These are phyloP conservation scores for Petromus typicus DNA, from an alignment of 2,113 vertebrate species.

Conservation along the genomic window DNA sequence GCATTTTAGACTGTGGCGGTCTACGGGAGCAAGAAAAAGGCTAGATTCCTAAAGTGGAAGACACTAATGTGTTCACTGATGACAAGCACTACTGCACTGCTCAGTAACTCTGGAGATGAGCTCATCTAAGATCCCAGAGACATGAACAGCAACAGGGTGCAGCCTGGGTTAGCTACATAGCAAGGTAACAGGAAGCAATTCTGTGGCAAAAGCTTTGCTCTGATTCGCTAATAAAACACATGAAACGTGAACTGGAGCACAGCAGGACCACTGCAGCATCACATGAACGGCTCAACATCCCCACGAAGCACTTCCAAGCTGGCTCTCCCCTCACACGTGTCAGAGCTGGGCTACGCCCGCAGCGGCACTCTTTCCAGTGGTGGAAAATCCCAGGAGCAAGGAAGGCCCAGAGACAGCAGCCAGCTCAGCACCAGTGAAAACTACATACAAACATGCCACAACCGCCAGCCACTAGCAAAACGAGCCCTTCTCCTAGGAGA, in stretches of 20 bases:
- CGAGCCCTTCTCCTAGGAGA: not conserved
- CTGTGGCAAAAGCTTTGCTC: slow-evolving; percentile 70
- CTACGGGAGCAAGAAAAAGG: slow-evolving; percentile 82
- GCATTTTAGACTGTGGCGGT: slow-evolving; percentile 94
- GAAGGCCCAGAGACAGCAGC: not conserved
- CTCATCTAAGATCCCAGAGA: not conserved
- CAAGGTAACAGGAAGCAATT: slow-evolving; percentile 35
- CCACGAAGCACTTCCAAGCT: slow-evolving; percentile 21
- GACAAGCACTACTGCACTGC: not conserved
- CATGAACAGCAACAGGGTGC: slow-evolving; percentile 1
- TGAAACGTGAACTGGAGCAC: slow-evolving; percentile 59
- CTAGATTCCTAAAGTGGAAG: not conserved
- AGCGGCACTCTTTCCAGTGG: not conserved
- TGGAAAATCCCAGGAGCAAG: not conserved
- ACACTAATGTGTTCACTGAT: not conserved
- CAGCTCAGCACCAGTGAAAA: not conserved
- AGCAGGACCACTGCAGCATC: slow-evolving; percentile 49
- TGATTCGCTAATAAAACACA: slow-evolving; percentile 66
- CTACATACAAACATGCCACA: slow-evolving; percentile 16
- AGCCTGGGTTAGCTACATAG: slow-evolving; percentile 75
- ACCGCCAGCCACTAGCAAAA: slow-evolving; percentile 51
- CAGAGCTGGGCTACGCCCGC: slow-evolving; percentile 52
- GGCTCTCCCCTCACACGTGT: not conserved
- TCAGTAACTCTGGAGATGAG: not conserved
- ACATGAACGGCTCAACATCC: slow-evolving; percentile 61